Evolutionary conservation across 2,797 vertebrate species (phyloP), one percentile per base, ranked within the genome.

Genomic region (Taenioides sp.): DNA sequence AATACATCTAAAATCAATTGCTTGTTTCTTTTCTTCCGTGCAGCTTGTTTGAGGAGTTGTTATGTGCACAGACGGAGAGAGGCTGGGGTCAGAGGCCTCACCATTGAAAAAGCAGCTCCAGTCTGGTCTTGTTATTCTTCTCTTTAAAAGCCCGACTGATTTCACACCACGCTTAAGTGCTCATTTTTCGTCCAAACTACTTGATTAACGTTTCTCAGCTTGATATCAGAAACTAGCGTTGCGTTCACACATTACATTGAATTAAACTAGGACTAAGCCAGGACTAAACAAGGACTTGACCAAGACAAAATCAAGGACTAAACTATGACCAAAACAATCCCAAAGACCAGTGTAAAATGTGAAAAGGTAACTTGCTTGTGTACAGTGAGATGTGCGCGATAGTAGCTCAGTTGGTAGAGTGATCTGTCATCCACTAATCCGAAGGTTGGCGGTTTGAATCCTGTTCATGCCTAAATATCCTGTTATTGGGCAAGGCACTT

Each of bases 1-100:
- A 83, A 84, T 72, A 40, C 60, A 76, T 80, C 83, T 74, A 58
- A 43, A 72, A 89, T 87, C 76, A 16, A 90, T 88, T 12, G 28
- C 12, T 54, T 27, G 47, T 72, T 59, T 75, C 76, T 72, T 37
- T 84, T 85, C 64, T 64, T 63, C 28, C 57, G 23, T 16, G 49
- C 43, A 58, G 67, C 54, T 20, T 73, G 65, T 66, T 34, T 68
- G 64, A 64, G 59, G 61, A 1, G 27, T 57, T 14, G 55, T 9
- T 31, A 20, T 47, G 40, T 0, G 65, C 75, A 74, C 27, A 72
- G 73, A 34, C 69, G 52, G 27, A 43, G 18, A 31, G 59, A 69
- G 40, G 65, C 22, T 57, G 64, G 76, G 78, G 68, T 77, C 65
- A 74, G 18, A n/a, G 55, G 62, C 73, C 27, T 40, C 10, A 5